Evolutionary conservation across 2,888 invertebrate species (phyloP), one percentile per base, ranked within the genome.

Genomic region (Leptopilina syphax): DNA sequence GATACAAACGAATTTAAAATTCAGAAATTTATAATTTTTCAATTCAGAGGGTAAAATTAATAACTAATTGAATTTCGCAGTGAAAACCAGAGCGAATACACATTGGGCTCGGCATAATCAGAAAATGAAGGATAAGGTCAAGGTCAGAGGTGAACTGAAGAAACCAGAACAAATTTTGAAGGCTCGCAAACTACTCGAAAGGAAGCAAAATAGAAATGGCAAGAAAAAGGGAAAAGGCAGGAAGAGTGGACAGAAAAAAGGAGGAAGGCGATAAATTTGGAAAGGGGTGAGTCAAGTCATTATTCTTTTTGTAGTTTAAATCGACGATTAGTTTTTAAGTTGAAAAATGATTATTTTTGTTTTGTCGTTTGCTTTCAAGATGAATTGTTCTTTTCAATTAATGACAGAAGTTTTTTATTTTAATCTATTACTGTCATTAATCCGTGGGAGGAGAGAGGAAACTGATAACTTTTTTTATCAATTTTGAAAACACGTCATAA

Each of bases 91-190:
- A 12, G 93, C 94, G 0, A 94, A 95, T 79, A 96, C 96, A 0
- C 96, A 95, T 87, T 96, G 96, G 95, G 95, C 95, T 73, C 95
- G 95, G 73, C 96, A 96, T 91, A 97, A 97, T 92, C 95, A 95
- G 82, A 96, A 96, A 82, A 81, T 95, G 3, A 94, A 95, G 84
- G 92, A 93, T 81, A 95, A 95, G 90, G 93, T 91, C 8, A 81
- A 76, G 76, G 79, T 34, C 9, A 84, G 81, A 79, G 83, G 67
- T 41, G 86, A 86, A 27, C 47, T 86, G 34, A 86, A 95, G 87
- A 93, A 94, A 90, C 95, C 96, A 77, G 96, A 96, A 83, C 96
- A 97, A 91, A 96, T 97, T 85, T 93, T 96, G 54, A 97, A 97
- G 90, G 94, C 95, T 47, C 93, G 97, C 79, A 92, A 94, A 79